Evolutionary conservation across 2,113 vertebrate genomes (phyloP), one percentile per base, ranked within the genome.

Genomic region (Oreocharis arfaki): DNA sequence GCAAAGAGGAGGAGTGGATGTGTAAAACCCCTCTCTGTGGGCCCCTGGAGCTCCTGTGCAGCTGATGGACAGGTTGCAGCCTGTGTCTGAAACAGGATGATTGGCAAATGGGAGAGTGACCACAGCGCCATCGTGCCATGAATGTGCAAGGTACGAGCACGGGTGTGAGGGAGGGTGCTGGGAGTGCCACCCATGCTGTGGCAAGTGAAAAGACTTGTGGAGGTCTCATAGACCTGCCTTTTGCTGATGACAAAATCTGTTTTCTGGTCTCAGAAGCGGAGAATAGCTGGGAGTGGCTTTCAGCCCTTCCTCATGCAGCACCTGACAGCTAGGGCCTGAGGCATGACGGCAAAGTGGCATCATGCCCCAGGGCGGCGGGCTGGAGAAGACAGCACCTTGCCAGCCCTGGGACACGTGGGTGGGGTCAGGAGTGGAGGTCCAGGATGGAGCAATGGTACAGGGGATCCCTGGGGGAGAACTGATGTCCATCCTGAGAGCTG

Each of bases 81-180:
- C 27, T 1, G 0, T 3, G 4, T 46, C 53, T 83, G 27, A 32
- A 44, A 65, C 2, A 4, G 8, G 46, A 35, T 3, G 1, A 23
- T 4, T 65, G 28, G 74, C 16, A 26, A 78, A 84, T 21, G 26
- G 30, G 32, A 83, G 63, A 83, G 41, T 1, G 7, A 42, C 57
- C 2, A 0, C 4, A 27, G 47, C 33, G 59, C 35, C 55, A n/a
- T 44, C 1, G 0, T 76, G 33, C 70, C 24, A 16, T 28, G 60
- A 65, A n/a, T 8, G 21, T 52, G 23, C 11, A 30, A 60, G 37
- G 13, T 57, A 14, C 0, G 3, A 42, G 44, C 0, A 0, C 11
- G 21, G 50, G 52, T 49, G 42, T 50, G 64, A 92, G 52, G 37
- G 42, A 65, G 1, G 4, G 13, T 53, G 33, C 16, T 76, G 49